These are phyloP conservation scores for Peribatodes rhomboidaria DNA, from an alignment of 2,888 invertebrate species.

Conservation along the genomic window DNA sequence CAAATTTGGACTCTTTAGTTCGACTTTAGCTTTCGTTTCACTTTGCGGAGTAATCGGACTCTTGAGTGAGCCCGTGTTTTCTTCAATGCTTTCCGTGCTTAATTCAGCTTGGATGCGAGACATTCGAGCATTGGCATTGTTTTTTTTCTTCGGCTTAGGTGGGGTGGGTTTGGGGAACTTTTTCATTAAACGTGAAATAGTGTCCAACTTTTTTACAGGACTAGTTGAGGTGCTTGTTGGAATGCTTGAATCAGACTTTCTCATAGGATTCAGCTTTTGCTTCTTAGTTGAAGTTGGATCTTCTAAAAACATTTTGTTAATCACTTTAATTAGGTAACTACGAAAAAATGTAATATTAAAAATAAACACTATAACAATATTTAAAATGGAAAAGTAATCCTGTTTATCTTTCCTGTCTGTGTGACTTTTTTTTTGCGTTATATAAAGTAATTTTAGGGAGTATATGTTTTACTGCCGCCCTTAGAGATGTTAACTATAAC, in stretches of 20 bases:
- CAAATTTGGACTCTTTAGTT: constrained; percentile 50
- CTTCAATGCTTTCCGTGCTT: constrained; percentile 59
- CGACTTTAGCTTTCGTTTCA: constrained; percentile 49
- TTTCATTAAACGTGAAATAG: constrained; percentile 16
- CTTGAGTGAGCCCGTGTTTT: constrained; percentile 53
- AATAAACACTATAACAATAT: too few relatives aligned
- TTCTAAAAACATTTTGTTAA: constrained; percentile 22
- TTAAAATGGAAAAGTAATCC: too few relatives aligned
- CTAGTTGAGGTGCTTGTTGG: constrained; percentile 13
- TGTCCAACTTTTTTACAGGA: constrained; percentile 8
- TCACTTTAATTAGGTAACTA: neutral
- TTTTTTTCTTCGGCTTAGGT: constrained; percentile 61
- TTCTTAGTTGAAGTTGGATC: constrained; percentile 50
- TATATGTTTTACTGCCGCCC: too few relatives aligned
- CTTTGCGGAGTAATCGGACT: constrained; percentile 56
- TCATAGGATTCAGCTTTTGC: constrained; percentile 49
- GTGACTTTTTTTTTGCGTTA: too few relatives aligned
- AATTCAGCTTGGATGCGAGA: constrained; percentile 64
- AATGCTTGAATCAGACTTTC: constrained; percentile 43
- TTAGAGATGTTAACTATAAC: too few relatives aligned
- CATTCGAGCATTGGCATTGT: constrained; percentile 57
- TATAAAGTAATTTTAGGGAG: too few relatives aligned
- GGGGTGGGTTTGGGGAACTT: constrained; percentile 47
- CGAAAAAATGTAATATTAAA: neutral
- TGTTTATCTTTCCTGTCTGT: too few relatives aligned